phyloP scores from a whole-genome alignment of 2,797 vertebrate genomes.

The Limnodromus scolopaceus region DNA sequence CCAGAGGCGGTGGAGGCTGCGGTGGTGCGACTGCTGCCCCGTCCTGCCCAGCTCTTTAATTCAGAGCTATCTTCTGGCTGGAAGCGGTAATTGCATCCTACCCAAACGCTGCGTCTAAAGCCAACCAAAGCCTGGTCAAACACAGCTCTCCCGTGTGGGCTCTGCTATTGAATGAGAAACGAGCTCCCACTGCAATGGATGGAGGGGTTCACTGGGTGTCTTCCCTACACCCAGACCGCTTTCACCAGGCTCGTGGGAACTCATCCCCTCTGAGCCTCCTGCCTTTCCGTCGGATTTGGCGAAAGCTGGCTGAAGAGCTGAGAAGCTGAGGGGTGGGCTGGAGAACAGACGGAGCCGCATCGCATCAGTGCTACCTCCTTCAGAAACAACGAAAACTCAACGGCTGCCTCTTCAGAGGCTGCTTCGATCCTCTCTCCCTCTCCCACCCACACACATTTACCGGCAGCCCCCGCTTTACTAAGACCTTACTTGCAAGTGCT shows the following conservation, averaged over 20 bases:
- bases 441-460: background rate
- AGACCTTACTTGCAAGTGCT: background rate
- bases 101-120: background rate
- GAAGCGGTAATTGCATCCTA: background rate
- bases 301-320: background rate
- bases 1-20: accelerated
- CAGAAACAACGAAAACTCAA: background rate
- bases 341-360: background rate
- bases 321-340: background rate
- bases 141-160: accelerated
- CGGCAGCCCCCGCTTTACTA: background rate
- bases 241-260: background rate
- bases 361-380: background rate
- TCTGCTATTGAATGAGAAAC: background rate
- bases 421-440: background rate
- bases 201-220: background rate
- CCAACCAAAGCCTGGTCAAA: background rate
- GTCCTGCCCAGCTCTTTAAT: background rate
- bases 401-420: background rate
- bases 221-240: background rate
- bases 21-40: background rate
- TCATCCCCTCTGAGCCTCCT: background rate
- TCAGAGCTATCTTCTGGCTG: background rate
- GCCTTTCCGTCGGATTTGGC: background rate
- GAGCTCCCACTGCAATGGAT: background rate